Base-by-base conservation (phyloP, 2,888 invertebrate genomes). In the Autographa pulchrina region DNA sequence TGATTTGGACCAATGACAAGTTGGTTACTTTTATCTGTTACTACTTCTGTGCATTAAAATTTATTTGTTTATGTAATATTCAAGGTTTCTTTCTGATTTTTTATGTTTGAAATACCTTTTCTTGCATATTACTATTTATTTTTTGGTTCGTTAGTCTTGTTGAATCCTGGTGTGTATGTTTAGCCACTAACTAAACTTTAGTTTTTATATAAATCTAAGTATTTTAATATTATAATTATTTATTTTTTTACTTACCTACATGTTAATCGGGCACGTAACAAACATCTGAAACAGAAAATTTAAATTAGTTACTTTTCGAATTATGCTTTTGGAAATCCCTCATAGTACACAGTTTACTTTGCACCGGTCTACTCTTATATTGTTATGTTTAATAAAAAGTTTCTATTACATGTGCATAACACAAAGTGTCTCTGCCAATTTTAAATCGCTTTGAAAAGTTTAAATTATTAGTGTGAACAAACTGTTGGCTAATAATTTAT, bases 231-330 rank as follows among this genome's bases (percentile, higher is more conserved):
- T 38, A 11, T 43, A 43, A 16, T 9, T 43, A 31, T 58, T 56
- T 32, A 0, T 18, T 41, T 13, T n/a, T 32, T 70, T 52, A 74
- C 90, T 91, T 68, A 91, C 92, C 90, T 89, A 87, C 89, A 90
- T 92, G 75, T 86, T 87, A 85, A 71, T 80, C 80, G 82, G 83
- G 82, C 68, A 76, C 74, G 63, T 70, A 74, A 65, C 64, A 75
- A 78, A 75, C 78, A 86, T 85, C 88, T 90, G 90, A 82, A 81
- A 74, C 74, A 78, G 75, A 79, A 66, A 74, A 72, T 25, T 52
- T 58, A 13, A 35, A 35, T 16, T 25, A 59, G 6, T 16, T 16
- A 16, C 1, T 25, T 25, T 20, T 3, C 1, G 20, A 38, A 48
- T 38, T 20, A 35, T n/a, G 48, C 8, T n/a, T n/a, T n/a, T 38